Evolutionary conservation across 2,888 invertebrate genomes (phyloP).

Genomic region (Caenorhabditis sp.): DNA sequence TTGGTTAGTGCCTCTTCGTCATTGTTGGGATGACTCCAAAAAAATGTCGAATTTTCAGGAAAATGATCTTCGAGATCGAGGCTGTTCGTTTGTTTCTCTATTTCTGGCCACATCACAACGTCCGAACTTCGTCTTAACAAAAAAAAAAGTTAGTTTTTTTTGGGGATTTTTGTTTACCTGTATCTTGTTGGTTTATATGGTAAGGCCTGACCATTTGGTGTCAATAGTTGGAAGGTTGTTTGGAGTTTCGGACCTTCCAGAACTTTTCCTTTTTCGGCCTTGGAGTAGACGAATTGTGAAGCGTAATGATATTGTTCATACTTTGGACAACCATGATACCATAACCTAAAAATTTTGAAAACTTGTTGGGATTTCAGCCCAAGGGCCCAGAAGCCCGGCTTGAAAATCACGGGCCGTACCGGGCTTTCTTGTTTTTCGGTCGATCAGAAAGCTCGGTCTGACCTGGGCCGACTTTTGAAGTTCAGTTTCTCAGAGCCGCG

Average conservation of each 20-base stretch:
- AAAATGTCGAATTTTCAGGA: no score
- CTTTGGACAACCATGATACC: slow-evolving; percentile 65
- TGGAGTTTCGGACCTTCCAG: slow-evolving; percentile 47
- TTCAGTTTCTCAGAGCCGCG: no score
- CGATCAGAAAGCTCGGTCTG: no score
- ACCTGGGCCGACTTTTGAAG: no score
- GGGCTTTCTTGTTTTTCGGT: no score
- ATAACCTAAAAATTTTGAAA: slow-evolving; percentile 24
- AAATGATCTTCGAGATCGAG: no score
- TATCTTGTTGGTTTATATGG: slow-evolving; percentile 31
- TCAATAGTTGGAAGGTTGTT: slow-evolving; percentile 40
- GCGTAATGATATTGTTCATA: slow-evolving; percentile 64
- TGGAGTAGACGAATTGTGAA: slow-evolving; percentile 64
- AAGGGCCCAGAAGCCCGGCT: no score
- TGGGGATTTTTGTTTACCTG: not conserved
- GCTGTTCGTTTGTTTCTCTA: not conserved
- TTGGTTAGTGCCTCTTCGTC: not conserved
- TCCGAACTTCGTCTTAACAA: slow-evolving; percentile 1
- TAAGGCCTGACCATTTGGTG: slow-evolving; percentile 43
- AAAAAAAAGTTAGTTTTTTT: no score
- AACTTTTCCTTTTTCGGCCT: slow-evolving; percentile 65
- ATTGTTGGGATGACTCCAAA: no score
- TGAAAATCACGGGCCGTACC: not conserved
- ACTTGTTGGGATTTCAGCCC: not conserved
- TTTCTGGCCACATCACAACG: slow-evolving; percentile 27